A percentile compares a stretch with the other conserved stretches of the same genome.
Conservation (phyloP, 2,113 vertebrate species). For the Capreolus pygargus region DNA sequence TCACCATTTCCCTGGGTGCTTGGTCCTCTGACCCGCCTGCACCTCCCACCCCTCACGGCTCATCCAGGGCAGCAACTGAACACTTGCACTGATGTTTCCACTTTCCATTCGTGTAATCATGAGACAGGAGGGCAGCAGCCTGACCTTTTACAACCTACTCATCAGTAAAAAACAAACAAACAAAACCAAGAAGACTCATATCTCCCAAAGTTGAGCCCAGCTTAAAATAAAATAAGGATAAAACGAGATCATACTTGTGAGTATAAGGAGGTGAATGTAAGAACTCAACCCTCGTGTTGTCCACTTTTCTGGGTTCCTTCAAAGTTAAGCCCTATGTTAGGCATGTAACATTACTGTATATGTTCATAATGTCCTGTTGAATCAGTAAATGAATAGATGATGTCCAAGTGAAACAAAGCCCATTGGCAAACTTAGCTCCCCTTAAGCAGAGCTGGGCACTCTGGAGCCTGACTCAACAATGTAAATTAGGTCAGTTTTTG, state of each 20-base stretch:
- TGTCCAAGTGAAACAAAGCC: not conserved
- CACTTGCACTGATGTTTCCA: not conserved
- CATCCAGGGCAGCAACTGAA: accelerated
- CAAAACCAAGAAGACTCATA: not conserved
- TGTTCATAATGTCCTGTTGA: not conserved
- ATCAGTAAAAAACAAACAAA: not conserved
- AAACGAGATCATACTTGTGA: not conserved
- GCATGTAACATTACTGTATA: not conserved
- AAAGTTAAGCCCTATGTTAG: not conserved
- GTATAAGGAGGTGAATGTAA: not conserved
- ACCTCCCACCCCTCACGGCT: not conserved
- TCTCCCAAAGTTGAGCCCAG: not conserved
- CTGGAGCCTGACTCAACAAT: not conserved
- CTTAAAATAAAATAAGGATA: not conserved
- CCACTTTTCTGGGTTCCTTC: not conserved
- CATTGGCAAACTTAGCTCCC: not conserved
- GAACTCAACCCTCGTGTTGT: not conserved
- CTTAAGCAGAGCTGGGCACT: not conserved
- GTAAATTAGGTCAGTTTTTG: conserved; percentile 39
- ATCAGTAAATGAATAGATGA: not conserved
- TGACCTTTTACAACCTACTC: not conserved
- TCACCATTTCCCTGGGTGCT: accelerated
- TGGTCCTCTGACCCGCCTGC: accelerated
- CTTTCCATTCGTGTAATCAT: not conserved
- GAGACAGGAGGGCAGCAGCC: not conserved